A percentile compares a stretch with the other conserved stretches of the same genome.
phyloP scores from a whole-genome alignment of 1,140 invertebrate species.

The Philaenus spumarius region DNA sequence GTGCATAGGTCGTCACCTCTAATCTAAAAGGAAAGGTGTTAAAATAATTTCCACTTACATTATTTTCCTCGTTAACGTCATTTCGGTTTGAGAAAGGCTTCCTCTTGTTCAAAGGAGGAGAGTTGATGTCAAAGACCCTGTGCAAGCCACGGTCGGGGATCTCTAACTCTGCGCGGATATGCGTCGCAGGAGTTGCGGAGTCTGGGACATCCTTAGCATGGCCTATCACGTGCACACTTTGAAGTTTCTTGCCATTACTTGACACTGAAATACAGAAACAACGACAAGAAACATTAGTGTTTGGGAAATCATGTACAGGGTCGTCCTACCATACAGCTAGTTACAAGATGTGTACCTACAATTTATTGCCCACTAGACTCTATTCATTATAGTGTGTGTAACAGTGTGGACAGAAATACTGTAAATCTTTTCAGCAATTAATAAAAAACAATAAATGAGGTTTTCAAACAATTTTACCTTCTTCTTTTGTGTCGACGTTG shows the following conservation, averaged over 20 bases:
- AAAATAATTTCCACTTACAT: not conserved
- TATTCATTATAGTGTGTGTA: no score
- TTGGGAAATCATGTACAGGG: no score
- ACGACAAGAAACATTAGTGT: no score
- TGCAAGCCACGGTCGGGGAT: slow-evolving; percentile 21
- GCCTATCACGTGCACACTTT: slow-evolving; percentile 16
- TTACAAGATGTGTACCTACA: no score
- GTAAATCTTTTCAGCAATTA: no score
- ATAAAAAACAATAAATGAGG: no score
- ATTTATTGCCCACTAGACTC: no score
- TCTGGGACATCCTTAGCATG: slow-evolving; percentile 10
- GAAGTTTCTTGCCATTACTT: slow-evolving; percentile 22
- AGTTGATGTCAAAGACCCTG: slow-evolving; percentile 9
- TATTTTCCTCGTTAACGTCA: slow-evolving; percentile 12
- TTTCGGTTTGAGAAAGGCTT: not conserved
- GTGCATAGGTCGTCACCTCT: no score
- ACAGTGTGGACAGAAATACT: no score
- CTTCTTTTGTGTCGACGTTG: slow-evolving; percentile 16
- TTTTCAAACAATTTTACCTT: no score
- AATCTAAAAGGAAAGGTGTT: no score
- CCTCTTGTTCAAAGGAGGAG: not conserved
- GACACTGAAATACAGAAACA: slow-evolving; percentile 19
- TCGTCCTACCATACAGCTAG: no score
- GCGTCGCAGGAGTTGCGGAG: slow-evolving; percentile 11
- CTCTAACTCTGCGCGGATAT: slow-evolving; percentile 16